A percentile compares a stretch with the other conserved stretches of the same genome.
phyloP scores from a whole-genome alignment of 2,113 vertebrate species.

The Mirounga angustirostris region DNA sequence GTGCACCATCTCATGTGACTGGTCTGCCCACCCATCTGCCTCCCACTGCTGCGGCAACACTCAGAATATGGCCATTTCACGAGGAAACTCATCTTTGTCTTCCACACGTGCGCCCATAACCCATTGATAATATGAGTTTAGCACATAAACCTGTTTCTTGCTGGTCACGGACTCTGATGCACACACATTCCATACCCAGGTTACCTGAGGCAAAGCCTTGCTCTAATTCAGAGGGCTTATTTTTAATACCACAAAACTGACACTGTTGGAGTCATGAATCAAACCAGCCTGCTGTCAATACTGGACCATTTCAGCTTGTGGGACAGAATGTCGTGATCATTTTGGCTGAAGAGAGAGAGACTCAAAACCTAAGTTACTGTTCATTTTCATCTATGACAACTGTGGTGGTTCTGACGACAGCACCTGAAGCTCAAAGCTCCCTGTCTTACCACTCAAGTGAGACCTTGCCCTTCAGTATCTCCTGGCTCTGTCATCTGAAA shows the following conservation, averaged over 20 bases:
- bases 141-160: slow-evolving; percentile 35
- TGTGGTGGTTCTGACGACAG: neutral
- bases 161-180: neutral
- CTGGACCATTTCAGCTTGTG: slow-evolving; percentile 35
- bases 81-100: neutral
- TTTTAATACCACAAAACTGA: neutral
- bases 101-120: neutral
- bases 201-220: neutral
- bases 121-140: neutral
- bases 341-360: slow-evolving; percentile 4
- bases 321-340: slow-evolving; percentile 15
- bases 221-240: neutral
- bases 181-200: neutral
- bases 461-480: slow-evolving; percentile 9
- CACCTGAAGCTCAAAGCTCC: neutral
- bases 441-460: slow-evolving; percentile 55
- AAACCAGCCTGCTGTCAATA: neutral
- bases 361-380: slow-evolving; percentile 32
- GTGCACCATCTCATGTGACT: neutral
- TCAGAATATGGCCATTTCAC: neutral
- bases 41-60: neutral
- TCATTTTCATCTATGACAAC: slow-evolving; percentile 36
- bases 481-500: slow-evolving; percentile 42
- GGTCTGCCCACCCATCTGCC: neutral
- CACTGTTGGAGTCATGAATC: neutral